Evolutionary conservation across 53 echinoderm and acorn worm species (phyloP), one percentile per base, ranked within the genome.

Genomic region (Actinopyga echinites): DNA sequence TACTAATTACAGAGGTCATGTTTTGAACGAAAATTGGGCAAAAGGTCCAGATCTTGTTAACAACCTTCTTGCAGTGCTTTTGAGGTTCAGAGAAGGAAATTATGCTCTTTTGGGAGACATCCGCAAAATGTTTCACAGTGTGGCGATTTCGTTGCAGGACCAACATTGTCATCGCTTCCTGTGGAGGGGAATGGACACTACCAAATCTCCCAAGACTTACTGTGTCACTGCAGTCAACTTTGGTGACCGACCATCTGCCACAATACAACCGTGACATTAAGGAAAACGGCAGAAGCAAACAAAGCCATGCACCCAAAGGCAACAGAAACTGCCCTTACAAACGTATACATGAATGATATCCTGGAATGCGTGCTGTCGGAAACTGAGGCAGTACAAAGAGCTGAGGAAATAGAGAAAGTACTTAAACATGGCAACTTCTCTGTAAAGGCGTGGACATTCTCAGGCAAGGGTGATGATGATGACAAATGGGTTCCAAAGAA

Each of bases 211-310:
- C 11, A 87, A 87, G 59, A 87, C 87, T 1, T 87, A 69, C 42
- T 87, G 87, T 66, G 80, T 81, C 43, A 86, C 52, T 29, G 86
- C 66, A 6, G 86, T 86, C 40, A 86, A 86, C 69, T 81, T 86
- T 81, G 87, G 82, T 28, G 87, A 87, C 58, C 66, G 73, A 12
- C 87, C 87, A 57, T 87, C 87, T 22, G 87, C 87, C 43, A 82
- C 81, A 8, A 87, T 87, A 29, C 79, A 28, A 87, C 82, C 7
- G 82, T 87, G 60, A 82, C 87, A 55, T 33, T 87, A 82, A 68
- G 68, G 65, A 87, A 87, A 57, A 87, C 82, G 5, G 87, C 87
- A 7, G 87, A 87, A 43, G 57, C 67, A 65, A 69, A 81, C 35
- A 67, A 45, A 5, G 34, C 28, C 6, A 3, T 29, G 25, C 10